Conservation (phyloP, 2,113 vertebrate genomes). For the Chloebia gouldiae region DNA sequence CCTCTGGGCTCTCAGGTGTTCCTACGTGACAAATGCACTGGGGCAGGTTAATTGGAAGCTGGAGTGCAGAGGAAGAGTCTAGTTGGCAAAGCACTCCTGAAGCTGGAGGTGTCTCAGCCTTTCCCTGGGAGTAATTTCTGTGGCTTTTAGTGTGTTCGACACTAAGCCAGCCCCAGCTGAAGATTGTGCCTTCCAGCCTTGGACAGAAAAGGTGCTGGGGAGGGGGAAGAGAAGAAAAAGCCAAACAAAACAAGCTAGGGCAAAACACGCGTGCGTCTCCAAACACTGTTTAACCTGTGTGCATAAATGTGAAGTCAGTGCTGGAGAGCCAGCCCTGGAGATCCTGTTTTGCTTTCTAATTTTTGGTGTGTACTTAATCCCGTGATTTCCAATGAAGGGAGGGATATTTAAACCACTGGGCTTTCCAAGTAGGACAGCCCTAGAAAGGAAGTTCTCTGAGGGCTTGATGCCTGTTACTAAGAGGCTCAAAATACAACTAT, state of each 20-base stretch:
- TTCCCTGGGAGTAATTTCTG: not conserved
- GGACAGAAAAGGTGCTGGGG: not conserved
- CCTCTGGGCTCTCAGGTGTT: not conserved
- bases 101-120: not conserved
- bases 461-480: constrained; percentile 12
- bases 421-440: constrained; percentile 35
- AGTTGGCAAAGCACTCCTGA: not conserved
- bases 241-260: constrained; percentile 20
- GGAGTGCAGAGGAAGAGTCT: not conserved
- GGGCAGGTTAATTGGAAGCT: constrained; percentile 18
- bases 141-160: not conserved
- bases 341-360: constrained; percentile 55
- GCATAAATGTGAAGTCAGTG: constrained; percentile 17
- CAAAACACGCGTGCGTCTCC: constrained; percentile 2
- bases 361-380: constrained; percentile 48
- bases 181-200: not conserved
- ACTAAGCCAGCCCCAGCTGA: not conserved
- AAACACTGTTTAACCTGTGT: constrained; percentile 17
- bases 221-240: not conserved
- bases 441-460: constrained; percentile 46
- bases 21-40: not conserved
- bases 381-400: constrained; percentile 16
- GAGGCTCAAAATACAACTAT: constrained; percentile 29
- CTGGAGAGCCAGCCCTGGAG: constrained; percentile 26
- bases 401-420: constrained; percentile 22